Evolutionary conservation across 2,888 invertebrate species (phyloP), one percentile per base, ranked within the genome.

Genomic region (Spicauda simplicius): DNA sequence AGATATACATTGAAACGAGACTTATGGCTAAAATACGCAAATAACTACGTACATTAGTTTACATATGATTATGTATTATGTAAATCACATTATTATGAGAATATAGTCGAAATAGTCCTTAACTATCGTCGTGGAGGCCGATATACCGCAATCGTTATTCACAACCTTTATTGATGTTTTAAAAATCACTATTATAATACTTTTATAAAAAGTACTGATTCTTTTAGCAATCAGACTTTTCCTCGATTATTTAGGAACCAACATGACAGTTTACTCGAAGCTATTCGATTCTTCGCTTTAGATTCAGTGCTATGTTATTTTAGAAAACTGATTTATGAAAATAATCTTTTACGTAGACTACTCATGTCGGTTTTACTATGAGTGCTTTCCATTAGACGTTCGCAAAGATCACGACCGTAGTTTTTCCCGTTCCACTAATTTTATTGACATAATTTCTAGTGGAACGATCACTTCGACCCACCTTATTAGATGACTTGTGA

Each of bases 51-150:
- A 45, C 6, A 0, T n/a, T 45, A 4, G 45, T 1, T 12, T 45
- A 45, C 45, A n/a, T 45, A 45, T 45, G 45, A 45, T 45, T 45
- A 45, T 45, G 45, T 45, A n/a, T 45, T n/a, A n/a, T n/a, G n/a
- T 45, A 45, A n/a, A 45, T 45, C 45, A 45, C 45, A 45, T 45
- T 16, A 37, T 37, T 57, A 59, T 25, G 45, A 20, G 19, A 16
- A 19, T 20, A 48, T 6, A 10, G 45, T 58, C 10, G 58, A 45
- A 58, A 41, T 37, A 58, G 41, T 58, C 45, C 33, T 41, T 48
- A 59, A 57, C 16, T 50, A 53, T 52, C 60, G 52, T 52, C 30
- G 52, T 61, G 53, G 60, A 61, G 61, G 61, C 53, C 61, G 52
- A 18, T 37, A 20, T 53, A 61, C 37, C n/a, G 50, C 61, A 53